Base-by-base conservation (phyloP, 2,797 vertebrate genomes). In the Momotus momota region DNA sequence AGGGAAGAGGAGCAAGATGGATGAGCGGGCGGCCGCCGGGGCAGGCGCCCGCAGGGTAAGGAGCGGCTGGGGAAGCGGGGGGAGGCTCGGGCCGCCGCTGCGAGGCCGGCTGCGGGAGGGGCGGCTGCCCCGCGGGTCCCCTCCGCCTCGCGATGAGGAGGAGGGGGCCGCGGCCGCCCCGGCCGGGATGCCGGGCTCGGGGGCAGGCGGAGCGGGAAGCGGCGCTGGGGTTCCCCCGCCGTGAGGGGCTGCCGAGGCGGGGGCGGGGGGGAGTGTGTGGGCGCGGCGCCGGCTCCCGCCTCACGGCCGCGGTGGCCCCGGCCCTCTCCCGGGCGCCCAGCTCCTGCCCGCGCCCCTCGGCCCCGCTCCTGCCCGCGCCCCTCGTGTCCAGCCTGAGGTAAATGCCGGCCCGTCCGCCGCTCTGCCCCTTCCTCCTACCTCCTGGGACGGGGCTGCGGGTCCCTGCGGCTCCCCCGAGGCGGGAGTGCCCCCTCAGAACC, bases 1-100 rank as follows among this genome's bases (percentile, higher is more conserved):
- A 62, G 90, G 61, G 77, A 64, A 64, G 79, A 62, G 85, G 80
- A 57, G 69, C 89, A 79, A 58, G 55, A 96, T 95, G 94, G 94
- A 82, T 45, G 82, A 57, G 71, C 26, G 94, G 93, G 86, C 54
- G 72, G 90, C 77, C 80, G 89, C 74, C 7, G 70, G 92, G 85
- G 71, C 94, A 41, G 81, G 82, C 49, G 94, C 54, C 95, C 90
- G 55, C 66, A 16, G 86, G 94, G 95, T 95, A 74, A 94, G 93
- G 73, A 78, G 86, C 66, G 25, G 46, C 23, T 35, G 33, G 7
- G n/a, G 33, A 15, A 45, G 7, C 14, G 23, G 35, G 15, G 45
- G 31, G n/a, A 45, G 70, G 75, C 27, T 73, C 7, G 18, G 74
- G 81, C 74, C 75, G 75, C 31, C 15, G 60, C 40, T 71, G 67